Conservation (phyloP, 2,797 vertebrate genomes). For the Premnoplex brunnescens region DNA sequence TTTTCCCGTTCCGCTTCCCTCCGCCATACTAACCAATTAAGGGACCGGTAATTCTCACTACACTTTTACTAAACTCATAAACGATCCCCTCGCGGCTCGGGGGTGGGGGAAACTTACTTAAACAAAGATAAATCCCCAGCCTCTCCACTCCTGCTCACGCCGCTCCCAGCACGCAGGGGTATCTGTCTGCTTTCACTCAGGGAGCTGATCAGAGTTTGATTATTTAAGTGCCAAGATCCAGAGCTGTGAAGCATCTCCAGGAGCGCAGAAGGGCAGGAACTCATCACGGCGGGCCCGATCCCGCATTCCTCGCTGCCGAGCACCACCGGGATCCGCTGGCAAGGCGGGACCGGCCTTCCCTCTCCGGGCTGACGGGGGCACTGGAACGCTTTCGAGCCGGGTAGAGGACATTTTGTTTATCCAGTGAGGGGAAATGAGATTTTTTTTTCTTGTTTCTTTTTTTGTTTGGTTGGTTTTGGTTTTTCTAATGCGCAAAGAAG, state of each 20-base stretch:
- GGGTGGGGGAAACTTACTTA: neutral
- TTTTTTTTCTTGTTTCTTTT: too few relatives aligned
- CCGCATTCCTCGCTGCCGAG: neutral
- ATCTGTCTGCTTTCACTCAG: slow-evolving; percentile 36
- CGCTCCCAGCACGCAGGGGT: neutral
- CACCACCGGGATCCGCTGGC: neutral
- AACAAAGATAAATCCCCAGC: neutral
- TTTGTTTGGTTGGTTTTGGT: fast-evolving
- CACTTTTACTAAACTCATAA: neutral
- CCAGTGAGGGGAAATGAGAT: neutral
- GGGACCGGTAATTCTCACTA: neutral
- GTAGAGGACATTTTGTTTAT: neutral
- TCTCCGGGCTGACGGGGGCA: neutral
- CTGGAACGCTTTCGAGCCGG: neutral
- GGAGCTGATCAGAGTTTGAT: neutral
- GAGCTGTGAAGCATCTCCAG: neutral
- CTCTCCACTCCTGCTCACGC: neutral
- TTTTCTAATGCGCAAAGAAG: neutral
- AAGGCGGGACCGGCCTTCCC: neutral
- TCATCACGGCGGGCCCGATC: neutral
- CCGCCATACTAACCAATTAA: neutral
- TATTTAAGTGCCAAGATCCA: slow-evolving; percentile 5
- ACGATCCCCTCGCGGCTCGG: neutral
- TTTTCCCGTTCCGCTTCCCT: neutral
- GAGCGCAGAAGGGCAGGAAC: neutral